Conservation (phyloP, 2,888 invertebrate genomes). For the Eupithecia dodoneata region DNA sequence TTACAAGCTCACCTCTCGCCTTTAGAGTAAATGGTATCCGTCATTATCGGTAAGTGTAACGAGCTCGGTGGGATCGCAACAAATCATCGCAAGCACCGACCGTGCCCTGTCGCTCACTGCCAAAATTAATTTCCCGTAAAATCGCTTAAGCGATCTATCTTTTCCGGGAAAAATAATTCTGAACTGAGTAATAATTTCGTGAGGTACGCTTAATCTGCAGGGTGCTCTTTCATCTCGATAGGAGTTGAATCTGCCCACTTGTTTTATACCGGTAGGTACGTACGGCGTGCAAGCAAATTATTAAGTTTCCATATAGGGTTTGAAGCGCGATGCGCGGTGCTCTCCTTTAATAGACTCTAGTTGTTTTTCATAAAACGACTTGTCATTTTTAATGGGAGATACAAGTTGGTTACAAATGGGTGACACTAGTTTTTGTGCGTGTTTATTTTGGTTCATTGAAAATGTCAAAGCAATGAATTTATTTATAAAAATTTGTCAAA, state of each 20-base stretch:
- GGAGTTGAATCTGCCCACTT: conserved; percentile 61
- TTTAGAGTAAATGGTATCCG: conserved; percentile 74
- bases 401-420: conserved; percentile 9
- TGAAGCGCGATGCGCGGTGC: conserved; percentile 59
- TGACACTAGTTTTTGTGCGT: conserved; percentile 59
- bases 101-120: conserved; percentile 76
- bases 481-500: conserved; percentile 15
- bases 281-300: conserved; percentile 74
- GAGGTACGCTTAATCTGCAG: conserved; percentile 70
- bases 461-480: conserved; percentile 39
- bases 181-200: conserved; percentile 69
- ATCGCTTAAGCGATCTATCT: conserved; percentile 80
- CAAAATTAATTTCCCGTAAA: conserved; percentile 82
- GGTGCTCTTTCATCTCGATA: conserved; percentile 68
- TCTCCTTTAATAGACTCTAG: conserved; percentile 59
- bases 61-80: conserved; percentile 69
- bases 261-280: conserved; percentile 59
- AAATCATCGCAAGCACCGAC: conserved; percentile 68
- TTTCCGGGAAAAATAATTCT: conserved; percentile 78
- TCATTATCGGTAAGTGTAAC: conserved; percentile 75
- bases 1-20: conserved; percentile 63
- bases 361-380: conserved; percentile 59
- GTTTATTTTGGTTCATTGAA: conserved; percentile 46
- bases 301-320: conserved; percentile 69
- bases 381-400: conserved; percentile 65